phyloP scores from a whole-genome alignment of 2,888 invertebrate species.

The Craniophora ligustri region DNA sequence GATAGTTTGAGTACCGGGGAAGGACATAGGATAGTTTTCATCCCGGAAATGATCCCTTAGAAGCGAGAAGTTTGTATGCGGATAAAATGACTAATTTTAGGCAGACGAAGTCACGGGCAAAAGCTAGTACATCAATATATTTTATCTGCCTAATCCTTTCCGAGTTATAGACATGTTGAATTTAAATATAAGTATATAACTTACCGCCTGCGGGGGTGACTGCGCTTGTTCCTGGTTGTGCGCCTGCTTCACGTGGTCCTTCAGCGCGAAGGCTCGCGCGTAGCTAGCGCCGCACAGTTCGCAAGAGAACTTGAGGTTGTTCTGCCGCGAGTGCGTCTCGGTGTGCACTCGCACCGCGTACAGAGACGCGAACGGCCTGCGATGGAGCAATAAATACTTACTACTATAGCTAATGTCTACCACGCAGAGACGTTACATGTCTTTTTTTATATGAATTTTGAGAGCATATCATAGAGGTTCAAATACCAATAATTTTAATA shows the following conservation, averaged over 20 bases:
- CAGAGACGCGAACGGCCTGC: conserved; percentile 92
- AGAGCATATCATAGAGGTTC: no score
- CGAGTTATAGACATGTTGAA: no score
- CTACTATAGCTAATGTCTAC: no score
- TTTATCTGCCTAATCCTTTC: no score
- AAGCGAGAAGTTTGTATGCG: no score
- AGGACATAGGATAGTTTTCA: no score
- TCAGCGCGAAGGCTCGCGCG: conserved; percentile 92
- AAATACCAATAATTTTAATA: no score
- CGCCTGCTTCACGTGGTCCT: conserved; percentile 92
- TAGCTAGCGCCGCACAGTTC: conserved; percentile 93
- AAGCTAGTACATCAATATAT: no score
- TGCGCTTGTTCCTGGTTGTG: conserved; percentile 75
- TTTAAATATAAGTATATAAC: conserved; percentile 10
- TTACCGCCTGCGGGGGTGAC: conserved; percentile 8
- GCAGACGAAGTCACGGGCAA: no score
- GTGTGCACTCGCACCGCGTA: conserved; percentile 93
- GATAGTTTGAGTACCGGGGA: no score
- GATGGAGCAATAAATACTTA: neutral
- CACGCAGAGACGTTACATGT: neutral
- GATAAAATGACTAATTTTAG: no score
- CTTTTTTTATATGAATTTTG: neutral
- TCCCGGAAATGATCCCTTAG: no score
- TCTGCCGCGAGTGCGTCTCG: conserved; percentile 91
- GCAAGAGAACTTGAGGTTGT: conserved; percentile 92